Percentiles rank a stretch among this genome's conserved stretches.
Evolutionary conservation across 2,888 invertebrate species (phyloP).

Genomic region (Gisinianus flammeolus): DNA sequence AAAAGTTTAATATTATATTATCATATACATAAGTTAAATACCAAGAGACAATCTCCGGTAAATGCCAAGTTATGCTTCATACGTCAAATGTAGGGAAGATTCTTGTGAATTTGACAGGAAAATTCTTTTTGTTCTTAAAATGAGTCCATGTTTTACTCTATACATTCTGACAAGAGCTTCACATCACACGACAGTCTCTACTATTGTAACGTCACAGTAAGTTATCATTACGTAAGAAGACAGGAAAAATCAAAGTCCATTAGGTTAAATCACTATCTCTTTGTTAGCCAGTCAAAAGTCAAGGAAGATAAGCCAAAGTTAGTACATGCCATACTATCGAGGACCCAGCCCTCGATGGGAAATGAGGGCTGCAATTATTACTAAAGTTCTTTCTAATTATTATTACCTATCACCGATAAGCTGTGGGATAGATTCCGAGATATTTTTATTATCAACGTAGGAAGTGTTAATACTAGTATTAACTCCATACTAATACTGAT

Average conservation of each 20-base stretch:
- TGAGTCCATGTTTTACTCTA: neutral
- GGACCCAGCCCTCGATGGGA: neutral
- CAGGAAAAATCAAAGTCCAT: conserved; percentile 9
- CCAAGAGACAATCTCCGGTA: neutral
- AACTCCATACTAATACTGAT: too few relatives aligned
- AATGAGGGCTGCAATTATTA: too few relatives aligned
- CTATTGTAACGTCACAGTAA: neutral
- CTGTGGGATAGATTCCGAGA: too few relatives aligned
- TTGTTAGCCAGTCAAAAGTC: conserved; percentile 9
- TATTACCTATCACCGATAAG: too few relatives aligned
- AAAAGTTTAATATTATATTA: too few relatives aligned
- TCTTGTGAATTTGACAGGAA: neutral
- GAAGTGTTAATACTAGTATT: too few relatives aligned
- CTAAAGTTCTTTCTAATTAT: too few relatives aligned
- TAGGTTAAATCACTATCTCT: conserved; percentile 19
- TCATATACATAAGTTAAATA: neutral
- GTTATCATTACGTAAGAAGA: neutral
- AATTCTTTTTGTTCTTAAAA: neutral
- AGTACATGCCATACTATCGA: neutral
- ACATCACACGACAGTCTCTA: neutral
- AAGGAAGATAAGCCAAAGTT: conserved; percentile 20
- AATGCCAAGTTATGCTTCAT: neutral
- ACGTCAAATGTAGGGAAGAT: neutral
- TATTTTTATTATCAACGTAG: too few relatives aligned
- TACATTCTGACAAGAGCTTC: too few relatives aligned